Conservation (phyloP, 2,888 invertebrate genomes). For the Drosophila meridionalis region DNA sequence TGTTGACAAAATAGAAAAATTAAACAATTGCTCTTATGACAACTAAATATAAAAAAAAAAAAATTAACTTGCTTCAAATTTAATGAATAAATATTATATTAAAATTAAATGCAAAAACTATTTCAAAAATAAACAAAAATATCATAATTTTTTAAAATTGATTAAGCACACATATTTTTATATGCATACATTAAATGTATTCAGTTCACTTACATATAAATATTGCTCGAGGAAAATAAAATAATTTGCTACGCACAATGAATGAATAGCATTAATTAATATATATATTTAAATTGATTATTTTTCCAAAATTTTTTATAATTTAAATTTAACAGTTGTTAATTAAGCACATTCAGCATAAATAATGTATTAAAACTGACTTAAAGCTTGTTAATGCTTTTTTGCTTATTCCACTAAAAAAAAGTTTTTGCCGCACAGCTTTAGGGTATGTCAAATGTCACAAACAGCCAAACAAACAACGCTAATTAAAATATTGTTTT, state of each 20-base stretch:
- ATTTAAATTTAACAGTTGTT: neutral
- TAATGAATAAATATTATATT: no score
- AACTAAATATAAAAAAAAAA: no score
- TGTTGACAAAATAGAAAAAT: no score
- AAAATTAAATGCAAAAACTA: no score
- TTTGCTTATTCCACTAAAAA: neutral
- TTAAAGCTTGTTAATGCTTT: neutral
- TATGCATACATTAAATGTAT: no score
- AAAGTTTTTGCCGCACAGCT: neutral
- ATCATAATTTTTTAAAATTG: no score
- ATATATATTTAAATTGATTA: neutral
- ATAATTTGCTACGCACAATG: neutral
- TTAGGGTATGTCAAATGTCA: neutral
- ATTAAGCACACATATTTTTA: no score
- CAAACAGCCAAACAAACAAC: slow-evolving; percentile 6
- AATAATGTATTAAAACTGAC: neutral
- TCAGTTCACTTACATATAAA: neutral
- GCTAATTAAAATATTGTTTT: slow-evolving; percentile 16
- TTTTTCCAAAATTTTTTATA: neutral
- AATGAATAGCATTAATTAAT: neutral
- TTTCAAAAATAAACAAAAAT: no score
- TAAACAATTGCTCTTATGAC: no score
- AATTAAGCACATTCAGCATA: neutral
- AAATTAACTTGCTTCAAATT: no score
- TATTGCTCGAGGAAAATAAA: neutral